phyloP scores from a whole-genome alignment of 2,797 vertebrate species.

The Myiotriccus ornatus region DNA sequence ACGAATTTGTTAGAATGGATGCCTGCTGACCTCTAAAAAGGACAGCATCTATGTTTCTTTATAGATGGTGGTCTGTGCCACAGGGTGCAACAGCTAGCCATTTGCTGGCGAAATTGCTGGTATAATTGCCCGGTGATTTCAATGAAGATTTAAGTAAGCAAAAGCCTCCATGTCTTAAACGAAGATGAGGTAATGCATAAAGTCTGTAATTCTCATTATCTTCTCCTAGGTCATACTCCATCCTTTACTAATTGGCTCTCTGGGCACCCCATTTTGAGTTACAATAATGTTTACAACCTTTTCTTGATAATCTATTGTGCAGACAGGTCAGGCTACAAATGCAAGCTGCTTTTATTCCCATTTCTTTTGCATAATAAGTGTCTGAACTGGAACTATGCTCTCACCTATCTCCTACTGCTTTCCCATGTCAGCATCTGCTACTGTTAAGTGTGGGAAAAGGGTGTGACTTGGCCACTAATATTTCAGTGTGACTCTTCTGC shows the following conservation, averaged over 20 bases:
- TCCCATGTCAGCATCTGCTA: not conserved
- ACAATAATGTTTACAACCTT: not conserved
- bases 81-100: not conserved
- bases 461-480: not conserved
- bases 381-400: not conserved
- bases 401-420: not conserved
- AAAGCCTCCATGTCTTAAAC: not conserved
- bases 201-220: not conserved
- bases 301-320: not conserved
- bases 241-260: slow-evolving; percentile 14
- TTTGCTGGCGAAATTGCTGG: not conserved
- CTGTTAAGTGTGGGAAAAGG: not conserved
- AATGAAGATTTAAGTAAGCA: slow-evolving; percentile 1
- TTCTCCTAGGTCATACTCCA: not conserved
- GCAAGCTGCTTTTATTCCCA: not conserved
- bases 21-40: not conserved
- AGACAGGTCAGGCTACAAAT: not conserved
- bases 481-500: not conserved
- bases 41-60: not conserved
- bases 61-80: not conserved
- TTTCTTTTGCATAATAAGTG: not conserved
- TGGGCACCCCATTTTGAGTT: not conserved
- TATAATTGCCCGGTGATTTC: slow-evolving; percentile 19
- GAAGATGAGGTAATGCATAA: not conserved
- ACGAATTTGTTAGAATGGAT: not conserved